Evolutionary conservation across 1,140 invertebrate genomes (phyloP).

Genomic region (Andrena cerasifolii): DNA sequence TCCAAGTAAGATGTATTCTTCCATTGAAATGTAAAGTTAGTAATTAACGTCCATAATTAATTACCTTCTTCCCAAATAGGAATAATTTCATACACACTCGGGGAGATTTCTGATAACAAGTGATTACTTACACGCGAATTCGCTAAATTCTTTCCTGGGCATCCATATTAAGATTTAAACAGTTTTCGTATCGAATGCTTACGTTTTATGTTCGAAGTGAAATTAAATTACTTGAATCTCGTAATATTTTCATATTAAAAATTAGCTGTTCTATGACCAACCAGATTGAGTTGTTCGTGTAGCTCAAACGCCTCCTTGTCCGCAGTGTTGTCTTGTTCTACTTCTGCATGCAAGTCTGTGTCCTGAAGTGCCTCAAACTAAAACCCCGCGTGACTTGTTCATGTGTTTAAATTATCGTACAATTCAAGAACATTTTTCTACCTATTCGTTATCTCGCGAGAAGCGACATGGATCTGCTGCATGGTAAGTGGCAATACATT

Average conservation of each 20-base stretch:
- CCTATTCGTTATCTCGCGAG: constrained; percentile 41
- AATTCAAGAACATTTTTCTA: constrained; percentile 25
- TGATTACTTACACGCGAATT: neutral
- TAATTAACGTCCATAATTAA: neutral
- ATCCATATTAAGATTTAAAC: neutral
- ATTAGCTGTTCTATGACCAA: constrained; percentile 77
- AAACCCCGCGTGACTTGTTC: constrained; percentile 76
- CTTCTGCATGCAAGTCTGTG: constrained; percentile 78
- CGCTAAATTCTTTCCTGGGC: neutral
- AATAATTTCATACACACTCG: neutral
- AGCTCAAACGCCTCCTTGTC: constrained; percentile 77
- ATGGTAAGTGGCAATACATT: constrained; percentile 19
- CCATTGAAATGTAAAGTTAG: neutral
- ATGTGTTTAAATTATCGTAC: constrained; percentile 28
- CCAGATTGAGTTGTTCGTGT: constrained; percentile 79
- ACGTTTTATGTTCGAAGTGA: constrained; percentile 13
- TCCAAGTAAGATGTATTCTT: neutral
- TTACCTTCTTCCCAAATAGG: neutral
- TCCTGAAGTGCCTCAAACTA: constrained; percentile 81
- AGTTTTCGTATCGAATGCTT: neutral
- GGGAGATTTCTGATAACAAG: neutral
- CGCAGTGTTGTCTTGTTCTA: constrained; percentile 74
- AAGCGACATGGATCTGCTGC: constrained; percentile 55
- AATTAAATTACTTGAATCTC: constrained; percentile 4
- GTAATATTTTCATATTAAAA: constrained; percentile 40